Conservation (phyloP, 2,888 invertebrate genomes). For the Microplitis deprimator region DNA sequence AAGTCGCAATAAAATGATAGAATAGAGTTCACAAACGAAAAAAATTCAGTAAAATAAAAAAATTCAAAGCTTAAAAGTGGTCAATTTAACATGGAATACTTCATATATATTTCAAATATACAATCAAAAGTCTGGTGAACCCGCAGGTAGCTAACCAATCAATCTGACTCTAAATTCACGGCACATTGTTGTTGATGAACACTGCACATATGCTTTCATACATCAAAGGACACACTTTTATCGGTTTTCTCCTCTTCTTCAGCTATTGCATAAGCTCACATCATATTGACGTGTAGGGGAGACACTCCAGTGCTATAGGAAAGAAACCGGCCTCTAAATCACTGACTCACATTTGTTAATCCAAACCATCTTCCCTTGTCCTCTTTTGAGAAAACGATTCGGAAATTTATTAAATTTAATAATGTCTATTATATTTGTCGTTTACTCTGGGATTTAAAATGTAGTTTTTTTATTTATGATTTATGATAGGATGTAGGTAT, state of each 20-base stretch:
- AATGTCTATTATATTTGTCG: not conserved
- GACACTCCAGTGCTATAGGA: not conserved
- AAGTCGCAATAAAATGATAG: too few species aligned
- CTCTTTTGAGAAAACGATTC: not conserved
- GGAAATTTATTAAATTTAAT: not conserved
- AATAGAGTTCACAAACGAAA: too few species aligned
- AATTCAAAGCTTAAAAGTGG: too few species aligned
- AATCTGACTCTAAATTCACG: slow-evolving; percentile 5
- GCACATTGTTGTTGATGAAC: slow-evolving; percentile 27
- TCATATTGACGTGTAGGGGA: not conserved
- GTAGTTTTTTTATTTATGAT: not conserved
- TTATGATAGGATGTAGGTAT: not conserved
- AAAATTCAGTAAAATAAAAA: too few species aligned
- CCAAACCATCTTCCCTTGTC: not conserved
- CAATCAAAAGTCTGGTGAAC: not conserved
- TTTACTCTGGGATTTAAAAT: not conserved
- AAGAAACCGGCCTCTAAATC: not conserved
- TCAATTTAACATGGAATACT: too few species aligned
- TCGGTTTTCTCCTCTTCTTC: not conserved
- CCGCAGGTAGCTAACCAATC: slow-evolving; percentile 26
- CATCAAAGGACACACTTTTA: not conserved
- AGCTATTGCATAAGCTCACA: not conserved
- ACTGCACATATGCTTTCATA: slow-evolving; percentile 26
- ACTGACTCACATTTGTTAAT: not conserved
- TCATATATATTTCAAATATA: not conserved